Evolutionary conservation across 2,113 vertebrate species (phyloP).

Genomic region (Gopherus evgoodei): DNA sequence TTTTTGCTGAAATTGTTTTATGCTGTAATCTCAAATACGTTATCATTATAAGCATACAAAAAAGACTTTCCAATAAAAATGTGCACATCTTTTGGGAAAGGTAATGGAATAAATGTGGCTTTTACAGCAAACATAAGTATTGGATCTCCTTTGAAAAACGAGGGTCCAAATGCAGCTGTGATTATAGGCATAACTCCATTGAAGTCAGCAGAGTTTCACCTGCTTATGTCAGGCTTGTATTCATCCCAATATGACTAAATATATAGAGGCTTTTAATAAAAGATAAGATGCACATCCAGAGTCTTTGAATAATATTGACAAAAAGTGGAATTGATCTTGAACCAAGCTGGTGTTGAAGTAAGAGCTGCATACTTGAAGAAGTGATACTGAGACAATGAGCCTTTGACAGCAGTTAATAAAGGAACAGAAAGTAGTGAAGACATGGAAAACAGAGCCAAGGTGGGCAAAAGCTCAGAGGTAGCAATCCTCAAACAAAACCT

Average conservation of each 20-base stretch:
- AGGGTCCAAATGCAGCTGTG: background rate
- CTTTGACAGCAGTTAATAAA: slow-evolving; percentile 76
- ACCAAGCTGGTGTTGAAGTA: slow-evolving; percentile 62
- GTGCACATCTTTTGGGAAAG: background rate
- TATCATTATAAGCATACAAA: background rate
- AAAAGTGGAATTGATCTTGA: slow-evolving; percentile 72
- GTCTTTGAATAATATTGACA: slow-evolving; percentile 75
- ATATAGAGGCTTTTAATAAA: slow-evolving; percentile 71
- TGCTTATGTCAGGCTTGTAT: slow-evolving; percentile 16
- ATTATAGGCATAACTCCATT: background rate
- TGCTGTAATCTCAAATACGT: background rate
- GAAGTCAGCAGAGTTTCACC: background rate
- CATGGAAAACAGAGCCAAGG: slow-evolving; percentile 71
- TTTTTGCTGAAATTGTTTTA: background rate
- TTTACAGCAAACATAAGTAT: background rate
- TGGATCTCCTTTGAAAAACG: background rate
- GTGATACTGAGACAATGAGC: slow-evolving; percentile 61
- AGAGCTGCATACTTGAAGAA: slow-evolving; percentile 63
- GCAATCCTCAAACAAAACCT: slow-evolving; percentile 44
- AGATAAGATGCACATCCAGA: slow-evolving; percentile 72
- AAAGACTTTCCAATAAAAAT: slow-evolving; percentile 24
- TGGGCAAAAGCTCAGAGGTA: slow-evolving; percentile 27
- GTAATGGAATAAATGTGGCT: background rate
- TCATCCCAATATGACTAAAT: slow-evolving; percentile 20
- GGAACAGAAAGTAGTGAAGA: slow-evolving; percentile 61